These are phyloP conservation scores for Zoanthus gigantus DNA, from an alignment of 92 coral and sea anemone species.

Conservation along the genomic window DNA sequence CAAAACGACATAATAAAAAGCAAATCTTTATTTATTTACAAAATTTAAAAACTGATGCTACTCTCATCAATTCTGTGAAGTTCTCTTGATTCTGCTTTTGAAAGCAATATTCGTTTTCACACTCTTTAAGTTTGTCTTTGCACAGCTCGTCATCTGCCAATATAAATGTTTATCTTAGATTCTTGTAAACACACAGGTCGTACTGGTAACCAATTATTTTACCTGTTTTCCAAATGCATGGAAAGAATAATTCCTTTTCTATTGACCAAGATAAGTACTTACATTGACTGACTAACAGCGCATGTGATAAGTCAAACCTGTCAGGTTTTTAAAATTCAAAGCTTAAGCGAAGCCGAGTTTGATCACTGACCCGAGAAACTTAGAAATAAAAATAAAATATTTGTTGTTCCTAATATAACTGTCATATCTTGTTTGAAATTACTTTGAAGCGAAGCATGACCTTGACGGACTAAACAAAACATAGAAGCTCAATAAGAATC, in stretches of 20 bases:
- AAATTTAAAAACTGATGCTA: not conserved
- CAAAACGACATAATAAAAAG: not conserved
- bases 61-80: not conserved
- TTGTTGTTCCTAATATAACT: no score
- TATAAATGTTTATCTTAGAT: not conserved
- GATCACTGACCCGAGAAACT: no score
- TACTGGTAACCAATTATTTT: not conserved
- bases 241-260: not conserved
- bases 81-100: not conserved
- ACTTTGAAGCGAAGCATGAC: no score
- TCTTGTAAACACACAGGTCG: slow-evolving; percentile 18
- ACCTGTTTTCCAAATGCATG: not conserved
- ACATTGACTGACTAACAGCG: not conserved
- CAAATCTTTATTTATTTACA: not conserved
- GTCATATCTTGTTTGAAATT: no score
- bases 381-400: no score
- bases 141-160: slow-evolving; percentile 4
- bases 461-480: no score
- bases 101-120: not conserved
- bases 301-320: not conserved
- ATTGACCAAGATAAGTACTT: not conserved
- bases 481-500: no score
- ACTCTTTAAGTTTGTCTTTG: slow-evolving; percentile 2
- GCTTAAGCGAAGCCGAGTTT: no score
- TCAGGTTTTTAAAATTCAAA: no score